phyloP scores from a whole-genome alignment of 2,888 invertebrate genomes.

The Drosophila lutescens region DNA sequence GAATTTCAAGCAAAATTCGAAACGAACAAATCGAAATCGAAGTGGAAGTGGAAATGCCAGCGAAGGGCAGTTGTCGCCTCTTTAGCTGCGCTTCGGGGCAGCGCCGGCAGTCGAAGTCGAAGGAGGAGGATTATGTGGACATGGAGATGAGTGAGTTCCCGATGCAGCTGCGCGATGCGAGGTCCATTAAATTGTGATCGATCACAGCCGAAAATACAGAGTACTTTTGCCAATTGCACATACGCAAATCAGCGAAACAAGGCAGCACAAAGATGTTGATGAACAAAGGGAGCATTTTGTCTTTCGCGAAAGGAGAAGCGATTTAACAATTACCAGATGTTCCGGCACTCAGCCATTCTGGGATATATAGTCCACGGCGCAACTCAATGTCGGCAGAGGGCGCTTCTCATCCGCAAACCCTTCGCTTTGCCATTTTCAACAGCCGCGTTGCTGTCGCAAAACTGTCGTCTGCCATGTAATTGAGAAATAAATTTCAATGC shows the following conservation, averaged over 20 bases:
- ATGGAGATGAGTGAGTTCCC: constrained; percentile 74
- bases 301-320: constrained; percentile 49
- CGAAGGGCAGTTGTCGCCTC: constrained; percentile 54
- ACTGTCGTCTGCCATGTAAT: constrained; percentile 73
- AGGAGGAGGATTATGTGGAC: constrained; percentile 64
- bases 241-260: constrained; percentile 8
- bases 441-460: constrained; percentile 34
- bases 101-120: constrained; percentile 6
- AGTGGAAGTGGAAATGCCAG: constrained; percentile 45
- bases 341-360: constrained; percentile 32
- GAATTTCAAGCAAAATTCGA: background rate
- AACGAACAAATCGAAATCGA: constrained; percentile 7
- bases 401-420: background rate
- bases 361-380: constrained; percentile 47
- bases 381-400: constrained; percentile 38
- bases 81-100: constrained; percentile 54
- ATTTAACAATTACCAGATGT: constrained; percentile 83
- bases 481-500: constrained; percentile 72
- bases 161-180: constrained; percentile 50
- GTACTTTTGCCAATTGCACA: constrained; percentile 58
- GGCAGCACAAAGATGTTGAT: constrained; percentile 36
- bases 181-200: constrained; percentile 72
- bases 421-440: constrained; percentile 30
- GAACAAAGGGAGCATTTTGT: constrained; percentile 76
- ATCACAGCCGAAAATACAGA: constrained; percentile 52